Conservation (phyloP, 2,888 invertebrate genomes). For the Drosophila mulleri region DNA sequence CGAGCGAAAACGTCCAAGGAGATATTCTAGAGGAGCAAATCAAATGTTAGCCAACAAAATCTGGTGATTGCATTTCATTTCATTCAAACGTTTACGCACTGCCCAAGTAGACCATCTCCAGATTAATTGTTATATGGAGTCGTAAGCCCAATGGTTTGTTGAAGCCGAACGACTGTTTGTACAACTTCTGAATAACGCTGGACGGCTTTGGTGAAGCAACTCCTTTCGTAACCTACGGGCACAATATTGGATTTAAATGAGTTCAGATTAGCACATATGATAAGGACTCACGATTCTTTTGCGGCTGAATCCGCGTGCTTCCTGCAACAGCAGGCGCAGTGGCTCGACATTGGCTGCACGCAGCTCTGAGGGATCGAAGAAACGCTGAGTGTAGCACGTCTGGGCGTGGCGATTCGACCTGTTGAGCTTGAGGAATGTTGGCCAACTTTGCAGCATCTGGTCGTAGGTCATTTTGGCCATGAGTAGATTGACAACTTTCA, state of each 20-base stretch:
- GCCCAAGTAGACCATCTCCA: slow-evolving; percentile 76
- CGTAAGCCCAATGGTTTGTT: slow-evolving; percentile 71
- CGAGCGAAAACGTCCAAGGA: slow-evolving; percentile 47
- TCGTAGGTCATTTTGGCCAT: slow-evolving; percentile 72
- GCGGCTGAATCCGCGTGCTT: slow-evolving; percentile 33
- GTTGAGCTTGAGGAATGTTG: slow-evolving; percentile 18
- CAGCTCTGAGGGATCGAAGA: slow-evolving; percentile 53
- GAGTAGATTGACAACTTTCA: slow-evolving; percentile 63
- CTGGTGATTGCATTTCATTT: too few relatives aligned
- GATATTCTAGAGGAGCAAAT: slow-evolving; percentile 41
- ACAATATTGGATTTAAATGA: neutral
- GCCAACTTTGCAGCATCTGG: slow-evolving; percentile 74
- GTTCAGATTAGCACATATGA: neutral
- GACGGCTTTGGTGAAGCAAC: neutral
- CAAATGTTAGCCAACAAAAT: neutral
- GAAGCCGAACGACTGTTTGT: slow-evolving; percentile 71
- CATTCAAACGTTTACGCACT: slow-evolving; percentile 63
- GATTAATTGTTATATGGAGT: slow-evolving; percentile 81
- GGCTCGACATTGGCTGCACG: slow-evolving; percentile 73
- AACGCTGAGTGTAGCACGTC: slow-evolving; percentile 3
- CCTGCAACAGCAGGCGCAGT: slow-evolving; percentile 67
- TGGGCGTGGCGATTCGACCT: slow-evolving; percentile 20
- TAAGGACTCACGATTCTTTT: slow-evolving; percentile 37
- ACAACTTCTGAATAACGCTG: slow-evolving; percentile 57
- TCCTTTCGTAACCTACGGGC: slow-evolving; percentile 8